phyloP scores from a whole-genome alignment of 2,888 invertebrate genomes.

The Altica lythri region DNA sequence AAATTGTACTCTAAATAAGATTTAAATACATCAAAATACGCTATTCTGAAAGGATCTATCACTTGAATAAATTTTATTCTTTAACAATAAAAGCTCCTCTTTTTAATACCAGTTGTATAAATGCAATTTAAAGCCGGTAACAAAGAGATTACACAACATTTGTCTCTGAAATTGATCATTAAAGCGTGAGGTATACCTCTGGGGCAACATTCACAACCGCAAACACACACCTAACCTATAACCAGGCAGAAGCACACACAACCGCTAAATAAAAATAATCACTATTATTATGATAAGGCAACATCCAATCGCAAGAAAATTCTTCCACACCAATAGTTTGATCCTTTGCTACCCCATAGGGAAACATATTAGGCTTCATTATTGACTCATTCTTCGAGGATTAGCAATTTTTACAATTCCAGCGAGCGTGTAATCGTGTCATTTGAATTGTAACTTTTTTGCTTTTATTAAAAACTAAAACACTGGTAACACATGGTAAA shows the following conservation, averaged over 20 bases:
- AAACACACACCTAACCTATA: slow-evolving; percentile 41
- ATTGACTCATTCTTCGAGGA: slow-evolving; percentile 42
- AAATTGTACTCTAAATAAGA: too few relatives aligned
- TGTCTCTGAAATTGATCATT: slow-evolving; percentile 45
- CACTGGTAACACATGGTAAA: slow-evolving; percentile 22
- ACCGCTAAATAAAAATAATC: slow-evolving; percentile 37
- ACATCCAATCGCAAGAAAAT: slow-evolving; percentile 54
- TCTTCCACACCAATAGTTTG: slow-evolving; percentile 52
- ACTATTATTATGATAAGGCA: slow-evolving; percentile 55
- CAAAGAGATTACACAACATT: slow-evolving; percentile 49
- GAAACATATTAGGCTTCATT: slow-evolving; percentile 29
- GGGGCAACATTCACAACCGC: slow-evolving; percentile 42
- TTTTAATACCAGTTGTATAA: too few relatives aligned
- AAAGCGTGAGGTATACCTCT: slow-evolving; percentile 51
- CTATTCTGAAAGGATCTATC: too few relatives aligned
- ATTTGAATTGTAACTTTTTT: slow-evolving; percentile 32
- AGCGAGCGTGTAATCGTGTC: slow-evolving; percentile 46
- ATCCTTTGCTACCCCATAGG: slow-evolving; percentile 39
- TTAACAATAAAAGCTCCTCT: too few relatives aligned
- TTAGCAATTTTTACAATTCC: slow-evolving; percentile 46
- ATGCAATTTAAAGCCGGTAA: slow-evolving; percentile 38
- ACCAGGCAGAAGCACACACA: not conserved
- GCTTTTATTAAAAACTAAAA: slow-evolving; percentile 50
- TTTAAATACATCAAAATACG: too few relatives aligned
- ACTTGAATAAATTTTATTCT: too few relatives aligned